These are phyloP conservation scores for Sphaeramia orbicularis DNA, from an alignment of 2,797 vertebrate species.

Conservation along the genomic window DNA sequence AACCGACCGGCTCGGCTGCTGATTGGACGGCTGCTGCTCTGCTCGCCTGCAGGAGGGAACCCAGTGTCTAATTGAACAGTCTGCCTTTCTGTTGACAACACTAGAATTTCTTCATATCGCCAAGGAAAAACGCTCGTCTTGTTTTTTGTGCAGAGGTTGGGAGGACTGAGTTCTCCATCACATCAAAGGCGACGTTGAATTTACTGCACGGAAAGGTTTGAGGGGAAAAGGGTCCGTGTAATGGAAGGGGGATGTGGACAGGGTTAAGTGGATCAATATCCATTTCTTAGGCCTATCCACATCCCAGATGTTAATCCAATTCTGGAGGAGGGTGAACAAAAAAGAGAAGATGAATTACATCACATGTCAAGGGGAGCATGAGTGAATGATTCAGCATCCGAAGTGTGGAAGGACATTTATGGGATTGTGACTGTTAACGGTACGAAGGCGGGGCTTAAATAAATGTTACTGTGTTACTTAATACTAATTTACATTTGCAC, in stretches of 20 bases:
- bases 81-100: slow-evolving; percentile 67
- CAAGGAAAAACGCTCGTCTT: slow-evolving; percentile 50
- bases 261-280: slow-evolving; percentile 75
- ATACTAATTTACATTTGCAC: slow-evolving; percentile 14
- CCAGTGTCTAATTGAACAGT: slow-evolving; percentile 60
- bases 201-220: slow-evolving; percentile 25
- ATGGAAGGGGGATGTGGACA: background rate
- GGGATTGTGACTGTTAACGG: slow-evolving; percentile 67
- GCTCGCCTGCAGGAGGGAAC: slow-evolving; percentile 59
- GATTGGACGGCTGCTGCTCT: slow-evolving; percentile 70
- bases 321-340: slow-evolving; percentile 54
- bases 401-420: slow-evolving; percentile 76
- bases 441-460: slow-evolving; percentile 51
- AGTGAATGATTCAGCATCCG: slow-evolving; percentile 75
- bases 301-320: slow-evolving; percentile 78
- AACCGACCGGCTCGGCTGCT: slow-evolving; percentile 69
- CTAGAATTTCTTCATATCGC: slow-evolving; percentile 58
- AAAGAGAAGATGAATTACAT: slow-evolving; percentile 74
- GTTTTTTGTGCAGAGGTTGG: slow-evolving; percentile 27
- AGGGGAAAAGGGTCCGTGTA: background rate
- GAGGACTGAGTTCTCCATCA: slow-evolving; percentile 39
- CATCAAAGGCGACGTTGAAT: slow-evolving; percentile 24
- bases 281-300: slow-evolving; percentile 58
- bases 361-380: slow-evolving; percentile 71
- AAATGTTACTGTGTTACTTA: slow-evolving; percentile 45